These are phyloP conservation scores for Acrocephalus scirpaceus DNA, from an alignment of 2,797 vertebrate species.

Conservation along the genomic window DNA sequence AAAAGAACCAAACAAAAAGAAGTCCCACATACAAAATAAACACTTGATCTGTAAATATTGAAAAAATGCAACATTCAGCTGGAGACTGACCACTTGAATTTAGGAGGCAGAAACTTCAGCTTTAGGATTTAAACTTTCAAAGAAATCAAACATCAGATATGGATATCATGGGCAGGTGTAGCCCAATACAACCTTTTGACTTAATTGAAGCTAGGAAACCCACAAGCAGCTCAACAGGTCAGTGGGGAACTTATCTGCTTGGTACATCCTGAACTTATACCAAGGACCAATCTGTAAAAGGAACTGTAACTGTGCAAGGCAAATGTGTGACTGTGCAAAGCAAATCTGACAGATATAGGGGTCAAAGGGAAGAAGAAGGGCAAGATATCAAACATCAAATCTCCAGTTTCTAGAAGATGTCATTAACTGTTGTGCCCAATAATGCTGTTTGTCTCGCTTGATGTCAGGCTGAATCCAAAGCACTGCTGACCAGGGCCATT, in stretches of 20 bases:
- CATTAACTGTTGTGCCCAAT: background rate
- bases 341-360: background rate
- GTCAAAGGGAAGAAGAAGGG: background rate
- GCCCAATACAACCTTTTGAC: background rate
- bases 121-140: background rate
- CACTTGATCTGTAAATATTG: background rate
- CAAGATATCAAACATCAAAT: background rate
- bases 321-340: background rate
- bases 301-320: background rate
- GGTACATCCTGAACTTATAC: background rate
- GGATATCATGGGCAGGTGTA: fast-evolving
- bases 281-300: background rate
- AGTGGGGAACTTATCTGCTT: background rate
- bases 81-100: background rate
- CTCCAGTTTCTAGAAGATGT: background rate
- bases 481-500: background rate
- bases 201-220: background rate
- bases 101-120: background rate
- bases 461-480: background rate
- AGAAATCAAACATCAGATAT: background rate
- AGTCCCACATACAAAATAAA: background rate
- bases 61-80: background rate
- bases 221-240: background rate
- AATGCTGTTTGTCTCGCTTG: background rate
- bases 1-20: background rate